Evolutionary conservation across 1,140 invertebrate species (phyloP), one percentile per base, ranked within the genome.

Genomic region (Drosophila eugracilis): DNA sequence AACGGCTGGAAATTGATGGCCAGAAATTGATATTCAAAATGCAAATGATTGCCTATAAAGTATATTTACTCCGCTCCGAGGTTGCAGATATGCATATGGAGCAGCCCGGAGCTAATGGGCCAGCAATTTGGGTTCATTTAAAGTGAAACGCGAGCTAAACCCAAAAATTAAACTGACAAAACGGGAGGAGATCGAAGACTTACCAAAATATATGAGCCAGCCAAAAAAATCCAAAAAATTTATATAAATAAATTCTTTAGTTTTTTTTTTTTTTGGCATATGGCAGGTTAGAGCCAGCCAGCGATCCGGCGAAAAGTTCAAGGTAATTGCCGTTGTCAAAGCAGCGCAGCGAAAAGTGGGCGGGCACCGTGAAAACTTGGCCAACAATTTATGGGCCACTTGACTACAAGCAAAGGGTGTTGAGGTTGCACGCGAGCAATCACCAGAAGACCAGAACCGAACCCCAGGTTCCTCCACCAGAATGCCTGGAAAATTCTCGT

Each of bases 311-410:
- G 72, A 75, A 74, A 75, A 67, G 83, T 88, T 88, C 83, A 88
- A 89, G 83, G 83, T 88, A 88, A 88, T 88, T 88, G 83, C 83
- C 78, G 83, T 88, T 88, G 83, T 88, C 83, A 88, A 88, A 88
- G 83, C 83, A 75, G 83, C 65, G 75, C 83, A 88, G 78, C 81
- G 81, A 86, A 85, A 85, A 85, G 66, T 75, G 83, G 83, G 83
- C 83, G 83, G 80, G 66, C 47, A 39, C 53, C 62, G 59, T 81
- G 69, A 63, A 77, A 85, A 85, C 77, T 85, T 85, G 83, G 77
- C 78, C 83, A 88, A 78, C 83, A 88, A 88, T 88, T 88, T 88
- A 88, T 88, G 84, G 83, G 78, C 83, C 83, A 88, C 83, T 88
- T 88, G 83, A 88, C 71, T 88, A 88, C 83, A 88, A 88, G 84